Evolutionary conservation across 2,888 invertebrate species (phyloP), one percentile per base, ranked within the genome.

Genomic region (Slavum lentiscoides): DNA sequence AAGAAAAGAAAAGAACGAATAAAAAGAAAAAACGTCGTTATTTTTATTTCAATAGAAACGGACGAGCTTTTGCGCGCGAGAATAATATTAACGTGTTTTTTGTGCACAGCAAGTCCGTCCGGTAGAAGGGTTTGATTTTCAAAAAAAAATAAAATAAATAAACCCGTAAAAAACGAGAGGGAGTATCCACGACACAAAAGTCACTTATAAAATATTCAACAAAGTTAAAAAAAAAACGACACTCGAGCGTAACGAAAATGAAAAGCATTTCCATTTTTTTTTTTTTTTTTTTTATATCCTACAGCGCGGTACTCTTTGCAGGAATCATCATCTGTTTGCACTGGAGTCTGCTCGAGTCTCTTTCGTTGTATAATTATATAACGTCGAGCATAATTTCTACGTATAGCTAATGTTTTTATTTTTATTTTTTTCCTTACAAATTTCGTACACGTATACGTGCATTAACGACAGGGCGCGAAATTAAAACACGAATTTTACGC

Each of bases 201-300:
- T 80, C 70, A 64, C 70, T 72, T 64, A 72, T 80, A 80, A 80
- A 80, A 80, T 80, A 80, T 80, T 80, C 80, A 80, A 64, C 80
- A 64, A 72, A 64, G 70, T 80, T 64, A 49, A 72, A 30, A 70
- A 49, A 72, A 30, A 70, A 77, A 77, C 69, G 69, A 70, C 64
- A 72, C 80, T 68, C 80, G 53, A 70, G 64, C 62, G 80, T 64
- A 64, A 70, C 64, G 80, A 70, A 80, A 80, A 80, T 64, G 72
- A 80, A 72, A 70, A 64, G 64, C 62, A 66, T 80, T 80, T 80
- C 70, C 70, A 72, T 80, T 72, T 80, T 77, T 76, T 70, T 53
- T 69, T 73, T 30, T 37, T 55, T 8, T 55, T 55, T 19, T 23
- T 53, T 55, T 37, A 19, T 23, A 13, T 11, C 49, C 21, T 21